Percentiles rank a stretch among this genome's conserved stretches.
Conservation (phyloP, 2,113 vertebrate species). For the Haplochromis burtoni region DNA sequence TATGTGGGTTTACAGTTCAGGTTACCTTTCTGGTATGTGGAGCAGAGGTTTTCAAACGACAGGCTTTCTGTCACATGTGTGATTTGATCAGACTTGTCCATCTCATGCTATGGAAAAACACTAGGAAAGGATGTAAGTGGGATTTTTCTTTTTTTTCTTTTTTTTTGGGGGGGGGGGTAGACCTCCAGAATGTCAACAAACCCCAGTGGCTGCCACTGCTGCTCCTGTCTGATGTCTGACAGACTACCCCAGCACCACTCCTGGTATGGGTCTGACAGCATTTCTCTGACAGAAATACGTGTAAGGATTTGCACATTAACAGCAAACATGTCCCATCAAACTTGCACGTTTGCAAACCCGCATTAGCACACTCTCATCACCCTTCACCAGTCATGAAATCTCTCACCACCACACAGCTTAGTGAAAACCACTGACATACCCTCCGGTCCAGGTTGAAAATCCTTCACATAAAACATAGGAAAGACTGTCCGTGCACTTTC, state of each 20-base stretch:
- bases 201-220: background rate
- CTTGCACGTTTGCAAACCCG: background rate
- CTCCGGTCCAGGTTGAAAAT: background rate
- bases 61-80: background rate
- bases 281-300: background rate
- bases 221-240: background rate
- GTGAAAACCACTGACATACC: background rate
- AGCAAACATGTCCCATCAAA: background rate
- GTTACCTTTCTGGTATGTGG: conserved; percentile 12
- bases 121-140: background rate
- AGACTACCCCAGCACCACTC: background rate
- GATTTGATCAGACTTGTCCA: conserved; percentile 13
- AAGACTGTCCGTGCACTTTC: background rate
- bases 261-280: background rate
- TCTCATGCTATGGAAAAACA: background rate
- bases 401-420: background rate
- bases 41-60: conserved; percentile 24
- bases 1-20: background rate
- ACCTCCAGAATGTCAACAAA: background rate
- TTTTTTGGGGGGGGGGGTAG: background rate
- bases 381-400: background rate
- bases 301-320: background rate
- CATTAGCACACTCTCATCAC: background rate
- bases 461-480: background rate
- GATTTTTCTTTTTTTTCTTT: background rate